Conservation (phyloP, 2,888 invertebrate genomes). For the Drosophila peninsularis region DNA sequence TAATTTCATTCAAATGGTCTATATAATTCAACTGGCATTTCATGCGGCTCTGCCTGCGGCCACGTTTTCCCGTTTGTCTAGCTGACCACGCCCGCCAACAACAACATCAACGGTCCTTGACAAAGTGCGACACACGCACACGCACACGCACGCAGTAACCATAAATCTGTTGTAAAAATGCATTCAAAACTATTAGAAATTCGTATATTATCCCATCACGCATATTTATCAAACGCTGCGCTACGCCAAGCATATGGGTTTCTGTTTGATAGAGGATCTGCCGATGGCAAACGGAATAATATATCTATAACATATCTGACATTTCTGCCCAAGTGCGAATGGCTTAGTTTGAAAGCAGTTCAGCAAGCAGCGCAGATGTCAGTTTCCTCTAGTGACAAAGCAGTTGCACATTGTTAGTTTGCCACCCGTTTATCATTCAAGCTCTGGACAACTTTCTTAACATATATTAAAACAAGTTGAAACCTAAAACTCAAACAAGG, state of each 20-base stretch:
- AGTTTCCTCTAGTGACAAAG: no score
- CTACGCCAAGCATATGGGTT: slow-evolving; percentile 3
- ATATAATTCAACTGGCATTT: slow-evolving; percentile 79
- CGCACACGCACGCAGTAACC: slow-evolving; percentile 14
- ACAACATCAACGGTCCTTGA: slow-evolving; percentile 35
- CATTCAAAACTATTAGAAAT: slow-evolving; percentile 52
- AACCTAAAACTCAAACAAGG: not conserved
- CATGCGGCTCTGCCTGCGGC: slow-evolving; percentile 54
- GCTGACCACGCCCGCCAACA: slow-evolving; percentile 32
- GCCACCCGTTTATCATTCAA: not conserved
- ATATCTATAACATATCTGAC: no score
- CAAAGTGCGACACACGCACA: slow-evolving; percentile 2
- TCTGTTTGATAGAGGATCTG: not conserved
- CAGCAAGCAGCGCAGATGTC: no score
- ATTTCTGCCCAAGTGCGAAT: no score
- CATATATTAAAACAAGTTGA: not conserved
- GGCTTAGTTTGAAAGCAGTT: no score
- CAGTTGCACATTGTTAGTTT: no score
- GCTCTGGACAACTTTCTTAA: not conserved
- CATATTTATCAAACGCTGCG: slow-evolving; percentile 33
- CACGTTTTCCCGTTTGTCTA: slow-evolving; percentile 43
- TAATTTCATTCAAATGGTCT: slow-evolving; percentile 79
- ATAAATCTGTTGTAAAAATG: slow-evolving; percentile 57
- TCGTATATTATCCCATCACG: slow-evolving; percentile 42
- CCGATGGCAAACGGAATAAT: no score